Conservation (phyloP, 2,797 vertebrate genomes). For the Gobio occitaniae region DNA sequence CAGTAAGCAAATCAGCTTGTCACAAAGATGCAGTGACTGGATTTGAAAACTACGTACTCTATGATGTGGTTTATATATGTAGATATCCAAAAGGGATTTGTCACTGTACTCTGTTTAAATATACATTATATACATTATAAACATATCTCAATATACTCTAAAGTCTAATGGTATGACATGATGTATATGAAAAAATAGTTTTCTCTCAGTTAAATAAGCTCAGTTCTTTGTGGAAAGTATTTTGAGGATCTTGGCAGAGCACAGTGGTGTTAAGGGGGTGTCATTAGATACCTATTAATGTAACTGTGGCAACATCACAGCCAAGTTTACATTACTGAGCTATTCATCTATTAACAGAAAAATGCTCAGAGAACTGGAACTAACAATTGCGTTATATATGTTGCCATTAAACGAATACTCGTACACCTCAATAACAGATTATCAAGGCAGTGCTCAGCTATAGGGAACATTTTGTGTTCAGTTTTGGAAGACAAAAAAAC, state of each 20-base stretch:
- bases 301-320: constrained; percentile 34
- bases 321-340: constrained; percentile 22
- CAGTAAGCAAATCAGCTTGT: background rate
- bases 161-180: background rate
- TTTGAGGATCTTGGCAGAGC: constrained; percentile 29
- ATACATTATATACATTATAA: too few species aligned
- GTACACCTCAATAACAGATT: background rate
- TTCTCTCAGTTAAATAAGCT: constrained; percentile 7
- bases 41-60: background rate
- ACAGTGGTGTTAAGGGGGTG: constrained; percentile 31
- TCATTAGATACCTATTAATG: constrained; percentile 38
- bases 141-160: background rate
- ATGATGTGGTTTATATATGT: background rate
- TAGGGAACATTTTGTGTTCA: background rate
- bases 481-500: too few species aligned
- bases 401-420: background rate
- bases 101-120: background rate
- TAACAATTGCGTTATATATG: background rate
- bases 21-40: background rate
- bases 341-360: constrained; percentile 15
- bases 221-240: constrained; percentile 20
- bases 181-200: background rate
- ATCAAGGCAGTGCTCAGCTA: background rate
- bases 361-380: background rate
- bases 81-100: background rate